These are phyloP conservation scores for Vulpes vulpes DNA, from an alignment of 2,113 vertebrate species.

Conservation along the genomic window DNA sequence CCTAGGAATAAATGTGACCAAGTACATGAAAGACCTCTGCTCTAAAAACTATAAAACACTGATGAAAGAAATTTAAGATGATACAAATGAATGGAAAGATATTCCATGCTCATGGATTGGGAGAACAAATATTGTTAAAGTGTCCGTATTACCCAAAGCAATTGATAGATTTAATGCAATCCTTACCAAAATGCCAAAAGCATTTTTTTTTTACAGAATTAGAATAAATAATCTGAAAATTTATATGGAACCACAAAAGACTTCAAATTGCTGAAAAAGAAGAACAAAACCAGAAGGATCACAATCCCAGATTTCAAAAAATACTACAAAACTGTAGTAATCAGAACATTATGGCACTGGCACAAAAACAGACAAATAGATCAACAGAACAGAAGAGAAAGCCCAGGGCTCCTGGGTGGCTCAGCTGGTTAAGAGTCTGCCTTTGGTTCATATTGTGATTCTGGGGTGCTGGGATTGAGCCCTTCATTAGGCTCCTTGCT, in stretches of 20 bases:
- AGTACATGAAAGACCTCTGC: neutral
- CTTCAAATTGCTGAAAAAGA: neutral
- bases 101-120: neutral
- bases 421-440: too few relatives aligned
- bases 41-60: neutral
- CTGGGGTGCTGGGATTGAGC: too few relatives aligned
- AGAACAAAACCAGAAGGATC: neutral
- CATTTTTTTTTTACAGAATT: neutral
- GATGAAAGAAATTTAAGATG: neutral
- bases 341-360: neutral
- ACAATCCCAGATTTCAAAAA: neutral
- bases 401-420: neutral
- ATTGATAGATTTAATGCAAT: neutral
- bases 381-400: neutral
- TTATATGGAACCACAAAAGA: neutral
- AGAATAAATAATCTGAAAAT: neutral
- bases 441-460: too few relatives aligned
- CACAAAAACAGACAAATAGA: neutral
- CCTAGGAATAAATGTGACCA: neutral
- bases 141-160: neutral
- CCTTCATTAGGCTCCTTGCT: too few relatives aligned
- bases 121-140: neutral
- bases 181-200: neutral
- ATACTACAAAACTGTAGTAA: neutral
- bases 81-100: neutral